phyloP scores from a whole-genome alignment of 2,888 invertebrate genomes.

The Drosophila tripunctata region DNA sequence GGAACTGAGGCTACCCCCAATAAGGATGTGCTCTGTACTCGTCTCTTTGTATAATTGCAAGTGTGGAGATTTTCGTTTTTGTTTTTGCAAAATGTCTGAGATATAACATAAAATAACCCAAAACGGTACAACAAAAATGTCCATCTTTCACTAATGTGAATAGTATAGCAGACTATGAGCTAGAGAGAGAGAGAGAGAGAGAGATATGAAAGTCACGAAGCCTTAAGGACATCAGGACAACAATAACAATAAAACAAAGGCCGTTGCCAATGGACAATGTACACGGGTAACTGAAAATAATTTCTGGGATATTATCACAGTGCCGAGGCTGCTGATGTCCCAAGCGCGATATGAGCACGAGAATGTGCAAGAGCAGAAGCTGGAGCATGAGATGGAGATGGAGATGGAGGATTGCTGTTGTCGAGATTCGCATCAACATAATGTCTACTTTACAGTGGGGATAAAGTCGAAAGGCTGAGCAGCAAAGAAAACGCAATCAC shows the following conservation, averaged over 20 bases:
- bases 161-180: slow-evolving; percentile 34
- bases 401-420: background rate
- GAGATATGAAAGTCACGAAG: slow-evolving; percentile 38
- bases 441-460: slow-evolving; percentile 83
- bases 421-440: slow-evolving; percentile 79
- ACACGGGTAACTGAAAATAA: slow-evolving; percentile 71
- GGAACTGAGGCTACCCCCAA: slow-evolving; percentile 28
- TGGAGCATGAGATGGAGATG: background rate
- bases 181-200: background rate
- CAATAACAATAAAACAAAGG: slow-evolving; percentile 78
- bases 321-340: slow-evolving; percentile 71
- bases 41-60: slow-evolving; percentile 68
- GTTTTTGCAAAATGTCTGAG: slow-evolving; percentile 64
- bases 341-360: slow-evolving; percentile 71
- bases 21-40: slow-evolving; percentile 20
- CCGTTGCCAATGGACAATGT: slow-evolving; percentile 41
- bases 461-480: slow-evolving; percentile 66
- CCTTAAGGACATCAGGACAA: slow-evolving; percentile 58
- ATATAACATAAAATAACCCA: slow-evolving; percentile 70
- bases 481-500: slow-evolving; percentile 72
- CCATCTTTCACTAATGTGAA: slow-evolving; percentile 76
- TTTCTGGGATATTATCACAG: slow-evolving; percentile 75
- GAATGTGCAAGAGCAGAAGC: background rate
- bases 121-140: slow-evolving; percentile 51
- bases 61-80: no score